Base-by-base conservation (phyloP, 2,113 vertebrate genomes). In the Megaceryle torquata region DNA sequence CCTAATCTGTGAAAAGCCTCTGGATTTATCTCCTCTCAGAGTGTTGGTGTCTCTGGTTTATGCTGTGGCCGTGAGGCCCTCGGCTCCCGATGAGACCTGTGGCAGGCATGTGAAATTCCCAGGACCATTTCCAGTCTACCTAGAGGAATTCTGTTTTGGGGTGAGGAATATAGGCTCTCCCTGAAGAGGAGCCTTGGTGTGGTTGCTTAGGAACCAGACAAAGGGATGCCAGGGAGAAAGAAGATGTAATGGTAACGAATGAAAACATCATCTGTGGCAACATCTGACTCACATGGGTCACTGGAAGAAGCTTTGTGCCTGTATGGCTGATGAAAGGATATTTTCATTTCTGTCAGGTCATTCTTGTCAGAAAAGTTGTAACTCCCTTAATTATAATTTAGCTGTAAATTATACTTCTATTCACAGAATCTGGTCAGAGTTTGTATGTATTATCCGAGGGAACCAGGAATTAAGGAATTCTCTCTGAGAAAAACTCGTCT, bases 121-220 rank as follows among this genome's bases (percentile, higher is more conserved):
- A 80, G n/a, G 77, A 94, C 67, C 26, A 33, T 48, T 90, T 89
- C 48, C 0, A 1, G 77, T 75, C 48, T 83, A 91, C 92, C 93
- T 86, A 65, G 94, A 95, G 95, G 93, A 94, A 92, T 96, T 79
- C 59, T 88, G 70, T 97, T 96, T 64, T 57, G 72, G 46, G 77
- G 54, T 93, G 60, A 68, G 83, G 48, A 69, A 87, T 93, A 69
- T 15, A 75, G 31, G 51, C 91, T 85, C 39, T 89, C 39, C 88
- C 56, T 96, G 95, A 96, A 95, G 41, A 95, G 51, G 74, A 97
- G 56, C 70, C 85, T 97, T 94, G 92, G 60, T 75, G 79, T 96
- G 86, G 97, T 98, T 98, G 96, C 96, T 88, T 98, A 97, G 97
- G 93, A 98, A 98, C 96, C 50, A 97, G 82, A 97, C 93, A 97